A percentile compares a stretch with the other conserved stretches of the same genome.
Evolutionary conservation across 37 sponge, comb jelly and placozoan species (phyloP).

Genomic region (Cliona cf. orientalis): DNA sequence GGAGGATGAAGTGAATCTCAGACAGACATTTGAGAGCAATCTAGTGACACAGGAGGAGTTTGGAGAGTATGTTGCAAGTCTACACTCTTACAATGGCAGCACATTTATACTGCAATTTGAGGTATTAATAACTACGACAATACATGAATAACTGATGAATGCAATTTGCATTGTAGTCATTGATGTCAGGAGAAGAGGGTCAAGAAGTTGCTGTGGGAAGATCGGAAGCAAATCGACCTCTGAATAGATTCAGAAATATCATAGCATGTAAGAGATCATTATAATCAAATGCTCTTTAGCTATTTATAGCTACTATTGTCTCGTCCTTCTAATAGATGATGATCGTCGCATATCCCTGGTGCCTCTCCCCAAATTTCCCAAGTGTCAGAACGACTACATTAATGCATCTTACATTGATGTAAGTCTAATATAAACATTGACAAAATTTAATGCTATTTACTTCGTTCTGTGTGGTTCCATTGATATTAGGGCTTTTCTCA

Average conservation of each 20-base stretch:
- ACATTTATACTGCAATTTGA: constrained; percentile 20
- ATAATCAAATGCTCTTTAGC: neutral
- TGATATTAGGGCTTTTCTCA: constrained; percentile 64
- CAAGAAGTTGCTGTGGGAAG: constrained; percentile 1
- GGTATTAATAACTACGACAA: too few species aligned
- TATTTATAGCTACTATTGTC: too few species aligned
- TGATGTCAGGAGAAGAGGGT: constrained; percentile 30
- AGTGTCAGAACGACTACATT: constrained; percentile 35
- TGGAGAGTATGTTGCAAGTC: constrained; percentile 24
- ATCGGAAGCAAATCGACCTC: neutral
- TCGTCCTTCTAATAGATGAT: constrained; percentile 61
- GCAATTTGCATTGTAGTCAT: too few species aligned
- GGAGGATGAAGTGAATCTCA: neutral
- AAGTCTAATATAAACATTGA: constrained; percentile 4
- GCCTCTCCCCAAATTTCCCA: constrained; percentile 10
- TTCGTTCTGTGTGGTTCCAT: too few species aligned
- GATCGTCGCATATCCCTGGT: constrained; percentile 26
- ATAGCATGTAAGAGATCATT: constrained; percentile 41
- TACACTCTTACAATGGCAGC: constrained; percentile 8
- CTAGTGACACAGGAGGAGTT: constrained; percentile 14
- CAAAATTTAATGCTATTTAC: too few species aligned
- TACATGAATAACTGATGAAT: too few species aligned
- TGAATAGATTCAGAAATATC: constrained; percentile 55
- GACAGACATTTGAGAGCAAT: constrained; percentile 1
- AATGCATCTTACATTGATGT: constrained; percentile 81